phyloP scores from a whole-genome alignment of 37 sponge, comb jelly and placozoan genomes.

The Spongilla lacustris region DNA sequence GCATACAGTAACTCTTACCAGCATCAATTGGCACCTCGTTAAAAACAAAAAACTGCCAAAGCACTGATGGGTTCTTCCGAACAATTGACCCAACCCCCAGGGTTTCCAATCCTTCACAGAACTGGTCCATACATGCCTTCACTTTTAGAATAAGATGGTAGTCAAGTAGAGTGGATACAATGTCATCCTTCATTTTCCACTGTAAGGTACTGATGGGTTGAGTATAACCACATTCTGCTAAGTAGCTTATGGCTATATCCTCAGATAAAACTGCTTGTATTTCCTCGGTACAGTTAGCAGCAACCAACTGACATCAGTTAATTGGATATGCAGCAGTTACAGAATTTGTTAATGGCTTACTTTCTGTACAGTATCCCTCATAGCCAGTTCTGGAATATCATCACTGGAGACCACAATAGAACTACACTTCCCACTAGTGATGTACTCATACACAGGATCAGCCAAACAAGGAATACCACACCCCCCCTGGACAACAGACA shows the following conservation, averaged over 20 bases:
- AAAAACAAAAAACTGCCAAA: slow-evolving; percentile 7
- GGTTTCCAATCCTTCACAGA: slow-evolving; percentile 8
- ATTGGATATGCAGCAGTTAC: neutral
- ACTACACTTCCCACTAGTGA: neutral
- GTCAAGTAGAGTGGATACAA: slow-evolving; percentile 11
- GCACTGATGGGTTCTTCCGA: neutral
- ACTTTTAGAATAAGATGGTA: slow-evolving; percentile 31
- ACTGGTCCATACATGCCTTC: slow-evolving; percentile 25
- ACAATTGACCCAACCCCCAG: slow-evolving; percentile 8
- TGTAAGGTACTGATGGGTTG: slow-evolving; percentile 7
- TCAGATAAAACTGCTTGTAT: neutral
- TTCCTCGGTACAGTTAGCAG: slow-evolving; percentile 19
- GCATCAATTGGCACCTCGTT: neutral
- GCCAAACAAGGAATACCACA: slow-evolving; percentile 10
- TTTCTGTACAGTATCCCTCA: neutral
- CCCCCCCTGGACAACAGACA: slow-evolving; percentile 26
- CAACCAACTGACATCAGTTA: slow-evolving; percentile 1
- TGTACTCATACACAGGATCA: slow-evolving; percentile 10
- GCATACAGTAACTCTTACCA: neutral
- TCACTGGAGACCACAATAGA: neutral
- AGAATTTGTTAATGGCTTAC: too few species aligned
- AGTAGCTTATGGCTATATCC: slow-evolving; percentile 1
- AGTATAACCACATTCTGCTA: slow-evolving; percentile 11
- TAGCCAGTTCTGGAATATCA: slow-evolving; percentile 2
- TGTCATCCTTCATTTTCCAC: neutral